Percentiles rank a stretch among this genome's conserved stretches.
These are phyloP conservation scores for Pseudomyrmex gracilis DNA, from an alignment of 1,140 invertebrate genomes.

Conservation along the genomic window DNA sequence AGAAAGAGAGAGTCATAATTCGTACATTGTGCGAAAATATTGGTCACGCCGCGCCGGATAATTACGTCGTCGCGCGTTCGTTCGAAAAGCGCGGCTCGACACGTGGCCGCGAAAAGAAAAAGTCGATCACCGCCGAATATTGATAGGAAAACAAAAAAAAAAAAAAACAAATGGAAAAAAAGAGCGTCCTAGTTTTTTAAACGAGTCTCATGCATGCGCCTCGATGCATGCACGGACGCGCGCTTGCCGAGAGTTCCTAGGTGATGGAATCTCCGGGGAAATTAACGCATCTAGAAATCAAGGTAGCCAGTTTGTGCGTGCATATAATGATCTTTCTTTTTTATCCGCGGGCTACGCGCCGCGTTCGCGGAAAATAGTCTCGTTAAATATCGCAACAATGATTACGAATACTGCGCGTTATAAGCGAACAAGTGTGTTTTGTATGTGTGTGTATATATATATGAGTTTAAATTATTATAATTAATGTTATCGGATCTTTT, in stretches of 20 bases:
- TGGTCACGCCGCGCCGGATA: conserved; percentile 41
- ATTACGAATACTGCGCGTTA: conserved; percentile 37
- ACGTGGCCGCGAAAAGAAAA: conserved; percentile 30
- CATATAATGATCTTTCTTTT: conserved; percentile 57
- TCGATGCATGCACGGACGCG: conserved; percentile 50
- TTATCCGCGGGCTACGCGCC: conserved; percentile 16
- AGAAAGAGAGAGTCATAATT: conserved; percentile 47
- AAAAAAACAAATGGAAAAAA: background rate
- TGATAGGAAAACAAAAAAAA: conserved; percentile 9
- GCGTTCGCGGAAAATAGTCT: conserved; percentile 43
- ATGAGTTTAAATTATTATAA: background rate
- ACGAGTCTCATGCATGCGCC: conserved; percentile 28
- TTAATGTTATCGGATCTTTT: conserved; percentile 16
- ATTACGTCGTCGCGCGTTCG: conserved; percentile 24
- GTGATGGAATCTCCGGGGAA: conserved; percentile 62
- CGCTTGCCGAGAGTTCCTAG: conserved; percentile 42
- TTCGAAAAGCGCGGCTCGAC: conserved; percentile 29
- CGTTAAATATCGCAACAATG: conserved; percentile 45
- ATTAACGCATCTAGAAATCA: conserved; percentile 68
- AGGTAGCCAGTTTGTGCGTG: conserved; percentile 55
- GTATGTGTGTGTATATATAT: too few species aligned
- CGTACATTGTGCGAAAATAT: conserved; percentile 57
- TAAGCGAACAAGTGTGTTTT: conserved; percentile 18
- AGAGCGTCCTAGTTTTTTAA: conserved; percentile 56
- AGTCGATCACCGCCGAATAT: conserved; percentile 56